Base-by-base conservation (phyloP, 2,888 invertebrate species). In the Dryadula phaetusa region DNA sequence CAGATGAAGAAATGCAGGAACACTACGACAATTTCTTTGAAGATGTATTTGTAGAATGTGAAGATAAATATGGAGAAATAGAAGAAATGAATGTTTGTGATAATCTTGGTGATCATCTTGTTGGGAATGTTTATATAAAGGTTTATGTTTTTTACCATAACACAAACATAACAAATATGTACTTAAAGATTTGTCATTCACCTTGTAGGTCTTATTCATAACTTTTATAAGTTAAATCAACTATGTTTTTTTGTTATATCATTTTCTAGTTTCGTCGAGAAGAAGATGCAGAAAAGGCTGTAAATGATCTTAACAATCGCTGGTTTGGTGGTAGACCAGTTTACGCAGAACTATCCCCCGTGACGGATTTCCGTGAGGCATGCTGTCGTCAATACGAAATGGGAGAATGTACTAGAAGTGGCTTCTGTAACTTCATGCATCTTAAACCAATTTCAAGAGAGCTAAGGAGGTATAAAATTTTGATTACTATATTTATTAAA, bases 1-100 rank as follows among this genome's bases (percentile, higher is more conserved):
- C 98, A 1, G 99, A 99, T 84, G 98, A 98, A 86, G 99, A 99
- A 90, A 98, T 99, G 96, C 99, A 99, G 87, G 98, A 99, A 88
- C 99, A 99, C 93, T 99, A 99, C 87, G 99, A 99, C 84, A 99
- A 99, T 83, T 99, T 99, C 92, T 99, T 99, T 87, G 99, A 99
- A 92, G 99, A 99, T 92, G 99, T 99, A 1, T 99, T 99, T 93
- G 98, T 98, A 0, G 99, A 99, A 87, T 97, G 99, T 82, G 99
- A 99, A 88, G 98, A 99, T 82, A 99, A 99, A 93, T 99, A 99
- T 90, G 99, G 99, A 0, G 99, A 99, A 92, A 99, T 99, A 79
- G 99, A 99, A 88, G 99, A 99, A 90, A 99, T 99, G 99, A 99
- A 99, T 92, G 99, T 99, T 2, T 99, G 99, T 90, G 99, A 99